Evolutionary conservation across 2,888 invertebrate species (phyloP).

Genomic region (Polymixis flavicincta): DNA sequence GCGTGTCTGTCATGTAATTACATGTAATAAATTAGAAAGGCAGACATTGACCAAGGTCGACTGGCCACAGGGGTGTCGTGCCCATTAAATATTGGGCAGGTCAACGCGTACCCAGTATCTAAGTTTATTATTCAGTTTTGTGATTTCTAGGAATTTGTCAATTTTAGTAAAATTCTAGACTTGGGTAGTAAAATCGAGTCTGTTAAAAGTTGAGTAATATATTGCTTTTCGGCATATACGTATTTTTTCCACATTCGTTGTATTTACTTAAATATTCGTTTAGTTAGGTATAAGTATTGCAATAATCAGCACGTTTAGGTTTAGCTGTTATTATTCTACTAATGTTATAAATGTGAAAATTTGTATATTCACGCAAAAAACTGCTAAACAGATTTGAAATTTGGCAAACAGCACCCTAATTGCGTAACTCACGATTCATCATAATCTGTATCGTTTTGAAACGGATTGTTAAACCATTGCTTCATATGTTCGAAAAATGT

Average conservation of each 20-base stretch:
- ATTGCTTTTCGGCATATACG: not conserved
- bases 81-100: not conserved
- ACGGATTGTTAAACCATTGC: too few species aligned
- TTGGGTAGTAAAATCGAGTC: too few species aligned
- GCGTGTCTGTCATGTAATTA: conserved; percentile 2
- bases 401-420: too few species aligned
- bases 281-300: not conserved
- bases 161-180: not conserved
- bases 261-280: not conserved
- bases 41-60: conserved; percentile 18
- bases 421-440: too few species aligned
- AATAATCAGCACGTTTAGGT: not conserved
- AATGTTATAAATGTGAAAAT: too few species aligned
- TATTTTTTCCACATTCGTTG: not conserved
- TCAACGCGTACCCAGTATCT: not conserved
- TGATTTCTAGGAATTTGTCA: not conserved
- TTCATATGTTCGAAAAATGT: too few species aligned
- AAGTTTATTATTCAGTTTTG: not conserved
- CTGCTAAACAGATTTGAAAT: too few species aligned
- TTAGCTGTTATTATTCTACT: too few species aligned
- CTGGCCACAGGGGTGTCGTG: conserved; percentile 22
- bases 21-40: conserved; percentile 35
- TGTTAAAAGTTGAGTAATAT: not conserved
- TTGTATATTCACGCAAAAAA: too few species aligned
- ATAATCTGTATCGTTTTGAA: too few species aligned